Conservation (phyloP, 2,888 invertebrate species). For the Rhagium mordax region DNA sequence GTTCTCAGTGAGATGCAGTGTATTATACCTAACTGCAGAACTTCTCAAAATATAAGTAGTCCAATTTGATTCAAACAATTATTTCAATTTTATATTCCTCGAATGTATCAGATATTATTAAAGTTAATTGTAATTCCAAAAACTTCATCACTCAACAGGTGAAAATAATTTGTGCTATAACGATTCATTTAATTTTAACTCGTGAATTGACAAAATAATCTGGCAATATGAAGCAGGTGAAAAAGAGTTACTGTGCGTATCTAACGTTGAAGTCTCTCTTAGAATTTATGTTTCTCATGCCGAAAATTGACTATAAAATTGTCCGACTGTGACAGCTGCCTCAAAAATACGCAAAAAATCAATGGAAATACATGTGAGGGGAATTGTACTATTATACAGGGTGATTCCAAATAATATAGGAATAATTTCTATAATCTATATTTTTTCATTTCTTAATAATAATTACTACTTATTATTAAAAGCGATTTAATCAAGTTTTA, state of each 20-base stretch:
- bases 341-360: constrained; percentile 13
- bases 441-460: too few species aligned
- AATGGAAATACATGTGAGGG: constrained; percentile 1
- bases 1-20: background rate
- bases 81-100: background rate
- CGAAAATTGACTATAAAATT: constrained; percentile 34
- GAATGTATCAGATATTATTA: background rate
- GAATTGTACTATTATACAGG: background rate
- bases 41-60: background rate
- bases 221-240: constrained; percentile 34
- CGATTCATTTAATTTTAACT: constrained; percentile 37
- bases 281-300: constrained; percentile 23
- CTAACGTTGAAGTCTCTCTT: constrained; percentile 34
- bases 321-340: constrained; percentile 24
- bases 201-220: constrained; percentile 41
- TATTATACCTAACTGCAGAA: background rate
- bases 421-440: background rate
- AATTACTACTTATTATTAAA: too few species aligned
- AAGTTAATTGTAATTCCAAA: constrained; percentile 16
- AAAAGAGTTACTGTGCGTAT: constrained; percentile 31
- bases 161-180: constrained; percentile 21
- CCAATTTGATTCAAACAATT: background rate
- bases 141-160: constrained; percentile 28
- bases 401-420: background rate
- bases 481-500: too few species aligned